Evolutionary conservation across 1,140 invertebrate genomes (phyloP).

Genomic region (Euura saliciscinereae): DNA sequence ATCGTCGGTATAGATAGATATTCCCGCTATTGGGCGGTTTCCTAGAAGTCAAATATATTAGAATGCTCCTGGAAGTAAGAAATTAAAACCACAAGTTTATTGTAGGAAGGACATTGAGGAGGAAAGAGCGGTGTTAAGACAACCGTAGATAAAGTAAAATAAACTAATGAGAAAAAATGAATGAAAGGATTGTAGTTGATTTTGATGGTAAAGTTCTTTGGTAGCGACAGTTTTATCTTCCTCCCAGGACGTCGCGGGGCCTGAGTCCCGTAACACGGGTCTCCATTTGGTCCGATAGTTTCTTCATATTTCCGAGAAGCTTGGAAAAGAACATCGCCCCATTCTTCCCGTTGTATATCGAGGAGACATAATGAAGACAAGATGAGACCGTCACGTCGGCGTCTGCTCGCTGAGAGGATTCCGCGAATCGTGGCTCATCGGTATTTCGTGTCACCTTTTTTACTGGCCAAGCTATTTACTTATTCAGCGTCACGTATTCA

Average conservation of each 20-base stretch:
- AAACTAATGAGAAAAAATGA: too few species aligned
- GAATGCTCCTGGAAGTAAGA: too few species aligned
- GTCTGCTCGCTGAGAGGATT: constrained; percentile 21
- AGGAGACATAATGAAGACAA: constrained; percentile 28
- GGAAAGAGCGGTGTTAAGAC: too few species aligned
- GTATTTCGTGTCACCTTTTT: constrained; percentile 25
- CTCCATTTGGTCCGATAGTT: too few species aligned
- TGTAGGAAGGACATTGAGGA: too few species aligned
- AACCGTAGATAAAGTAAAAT: too few species aligned
- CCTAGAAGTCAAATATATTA: too few species aligned
- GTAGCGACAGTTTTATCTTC: not conserved
- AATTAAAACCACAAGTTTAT: too few species aligned
- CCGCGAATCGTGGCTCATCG: constrained; percentile 26
- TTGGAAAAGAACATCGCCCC: constrained; percentile 22
- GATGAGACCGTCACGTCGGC: constrained; percentile 24
- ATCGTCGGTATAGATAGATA: too few species aligned
- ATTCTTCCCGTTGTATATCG: constrained; percentile 15
- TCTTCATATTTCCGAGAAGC: constrained; percentile 28
- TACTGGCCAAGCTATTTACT: constrained; percentile 21
- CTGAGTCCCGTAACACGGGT: not conserved
- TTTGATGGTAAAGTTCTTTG: too few species aligned
- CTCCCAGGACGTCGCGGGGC: not conserved
- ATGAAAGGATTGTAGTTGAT: too few species aligned
- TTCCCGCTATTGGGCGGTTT: too few species aligned
- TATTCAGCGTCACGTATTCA: constrained; percentile 20